Percentiles rank a stretch among this genome's conserved stretches.
Evolutionary conservation across 1,140 invertebrate genomes (phyloP).

Genomic region (Drosophila albomicans): DNA sequence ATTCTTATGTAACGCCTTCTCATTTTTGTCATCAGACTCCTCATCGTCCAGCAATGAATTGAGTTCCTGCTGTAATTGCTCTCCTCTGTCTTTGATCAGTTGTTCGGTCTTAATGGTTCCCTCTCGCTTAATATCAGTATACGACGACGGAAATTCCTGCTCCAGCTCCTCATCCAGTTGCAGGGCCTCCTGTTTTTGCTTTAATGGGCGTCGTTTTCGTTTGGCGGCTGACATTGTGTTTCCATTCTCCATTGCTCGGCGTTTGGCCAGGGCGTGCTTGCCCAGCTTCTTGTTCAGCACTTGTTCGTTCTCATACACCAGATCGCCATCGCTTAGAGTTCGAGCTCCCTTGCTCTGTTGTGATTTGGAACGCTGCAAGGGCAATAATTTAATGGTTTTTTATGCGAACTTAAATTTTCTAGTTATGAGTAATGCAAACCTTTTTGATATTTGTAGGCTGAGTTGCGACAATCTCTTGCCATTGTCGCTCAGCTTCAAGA

Average conservation of each 20-base stretch:
- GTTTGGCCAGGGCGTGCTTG: constrained; percentile 59
- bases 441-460: constrained; percentile 56
- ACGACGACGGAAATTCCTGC: constrained; percentile 1
- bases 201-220: constrained; percentile 21
- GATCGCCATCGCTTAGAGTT: constrained; percentile 59
- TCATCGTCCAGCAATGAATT: constrained; percentile 59
- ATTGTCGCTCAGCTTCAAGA: constrained; percentile 61
- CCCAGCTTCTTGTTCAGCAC: constrained; percentile 59
- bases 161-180: background rate
- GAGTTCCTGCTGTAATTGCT: constrained; percentile 56
- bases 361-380: constrained; percentile 40
- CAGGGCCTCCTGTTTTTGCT: background rate
- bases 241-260: constrained; percentile 32
- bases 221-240: constrained; percentile 7
- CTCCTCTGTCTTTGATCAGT: constrained; percentile 25
- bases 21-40: constrained; percentile 22
- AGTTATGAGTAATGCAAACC: constrained; percentile 29
- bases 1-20: constrained; percentile 35
- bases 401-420: background rate
- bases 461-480: constrained; percentile 56
- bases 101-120: constrained; percentile 50
- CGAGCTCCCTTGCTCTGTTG: constrained; percentile 58
- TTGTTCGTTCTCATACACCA: constrained; percentile 75
- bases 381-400: background rate
- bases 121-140: constrained; percentile 54